These are phyloP conservation scores for Struthio camelus DNA, from an alignment of 2,113 vertebrate genomes.

Conservation along the genomic window DNA sequence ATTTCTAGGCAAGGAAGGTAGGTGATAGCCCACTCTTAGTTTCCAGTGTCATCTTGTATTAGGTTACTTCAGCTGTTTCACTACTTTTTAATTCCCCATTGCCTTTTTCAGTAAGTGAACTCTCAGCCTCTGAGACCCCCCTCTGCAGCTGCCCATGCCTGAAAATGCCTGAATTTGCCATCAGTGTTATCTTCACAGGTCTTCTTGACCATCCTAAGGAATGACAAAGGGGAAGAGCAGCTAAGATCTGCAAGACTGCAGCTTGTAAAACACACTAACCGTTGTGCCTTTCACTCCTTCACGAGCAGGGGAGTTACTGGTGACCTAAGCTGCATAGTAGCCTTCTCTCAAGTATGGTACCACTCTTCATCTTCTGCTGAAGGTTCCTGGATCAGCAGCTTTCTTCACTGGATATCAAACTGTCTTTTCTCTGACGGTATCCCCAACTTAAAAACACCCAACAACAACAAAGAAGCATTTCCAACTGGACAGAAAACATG, in stretches of 20 bases:
- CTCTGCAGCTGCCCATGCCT: not conserved
- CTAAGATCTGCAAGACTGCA: not conserved
- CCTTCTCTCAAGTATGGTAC: not conserved
- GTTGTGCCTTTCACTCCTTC: not conserved
- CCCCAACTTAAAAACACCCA: not conserved
- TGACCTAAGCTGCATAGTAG: not conserved
- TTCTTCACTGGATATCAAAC: not conserved
- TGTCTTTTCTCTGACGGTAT: not conserved
- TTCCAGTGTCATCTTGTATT: not conserved
- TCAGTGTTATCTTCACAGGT: not conserved
- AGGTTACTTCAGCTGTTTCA: not conserved
- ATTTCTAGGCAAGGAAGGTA: not conserved
- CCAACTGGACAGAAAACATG: not conserved
- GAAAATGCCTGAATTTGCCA: not conserved
- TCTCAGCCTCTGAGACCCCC: not conserved
- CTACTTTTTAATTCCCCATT: not conserved
- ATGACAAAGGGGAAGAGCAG: not conserved
- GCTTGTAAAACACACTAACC: not conserved
- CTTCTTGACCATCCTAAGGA: not conserved
- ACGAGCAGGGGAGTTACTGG: not conserved
- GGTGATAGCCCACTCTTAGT: not conserved
- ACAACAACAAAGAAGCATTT: not conserved
- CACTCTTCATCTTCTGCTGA: not conserved
- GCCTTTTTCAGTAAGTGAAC: not conserved
- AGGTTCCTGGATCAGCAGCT: not conserved